Conservation (phyloP, 2,113 vertebrate genomes). For the Eretmochelys imbricata region DNA sequence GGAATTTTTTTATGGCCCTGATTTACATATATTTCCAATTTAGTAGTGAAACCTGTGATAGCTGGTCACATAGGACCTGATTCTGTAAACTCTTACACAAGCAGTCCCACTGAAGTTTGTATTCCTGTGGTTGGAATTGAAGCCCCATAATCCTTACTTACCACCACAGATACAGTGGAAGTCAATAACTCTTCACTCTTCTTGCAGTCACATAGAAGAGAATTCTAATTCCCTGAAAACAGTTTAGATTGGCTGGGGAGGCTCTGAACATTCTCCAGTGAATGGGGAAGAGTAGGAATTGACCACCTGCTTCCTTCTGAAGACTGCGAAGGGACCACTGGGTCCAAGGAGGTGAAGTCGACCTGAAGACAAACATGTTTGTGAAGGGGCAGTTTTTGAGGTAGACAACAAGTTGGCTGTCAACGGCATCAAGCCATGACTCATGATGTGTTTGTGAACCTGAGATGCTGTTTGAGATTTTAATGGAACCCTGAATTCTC, state of each 20-base stretch:
- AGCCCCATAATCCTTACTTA: neutral
- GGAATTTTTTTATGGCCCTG: neutral
- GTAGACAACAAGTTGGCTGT: neutral
- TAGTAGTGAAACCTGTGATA: neutral
- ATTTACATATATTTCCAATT: neutral
- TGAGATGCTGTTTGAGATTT: neutral
- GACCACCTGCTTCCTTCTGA: neutral
- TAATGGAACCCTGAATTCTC: neutral
- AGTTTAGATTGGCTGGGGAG: neutral
- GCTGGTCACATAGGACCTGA: neutral
- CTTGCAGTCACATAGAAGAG: neutral
- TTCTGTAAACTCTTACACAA: neutral
- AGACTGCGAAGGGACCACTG: neutral
- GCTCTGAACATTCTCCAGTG: neutral
- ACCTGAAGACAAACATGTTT: neutral
- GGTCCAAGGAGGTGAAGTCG: neutral
- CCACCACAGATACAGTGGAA: neutral
- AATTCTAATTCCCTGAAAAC: neutral
- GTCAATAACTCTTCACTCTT: neutral
- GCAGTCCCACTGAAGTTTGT: neutral
- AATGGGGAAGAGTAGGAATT: neutral
- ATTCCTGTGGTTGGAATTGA: neutral
- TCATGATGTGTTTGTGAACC: neutral
- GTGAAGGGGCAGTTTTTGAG: neutral
- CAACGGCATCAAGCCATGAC: neutral